A percentile compares a stretch with the other conserved stretches of the same genome.
These are phyloP conservation scores for Drosophila punjabiensis DNA, from an alignment of 1,140 invertebrate species.

Conservation along the genomic window DNA sequence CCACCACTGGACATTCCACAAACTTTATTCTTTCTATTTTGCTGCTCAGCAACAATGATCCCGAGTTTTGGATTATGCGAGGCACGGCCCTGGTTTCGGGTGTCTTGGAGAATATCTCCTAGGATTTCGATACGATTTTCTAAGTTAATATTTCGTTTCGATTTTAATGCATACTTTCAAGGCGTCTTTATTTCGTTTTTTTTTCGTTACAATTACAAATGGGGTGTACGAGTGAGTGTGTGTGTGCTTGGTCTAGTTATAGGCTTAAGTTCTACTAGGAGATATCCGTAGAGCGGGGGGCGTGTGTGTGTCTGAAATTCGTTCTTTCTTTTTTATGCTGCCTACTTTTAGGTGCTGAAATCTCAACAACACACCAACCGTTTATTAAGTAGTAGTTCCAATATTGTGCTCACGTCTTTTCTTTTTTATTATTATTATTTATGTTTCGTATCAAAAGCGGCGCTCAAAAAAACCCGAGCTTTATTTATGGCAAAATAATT, in stretches of 20 bases:
- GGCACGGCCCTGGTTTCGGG: conserved; percentile 94
- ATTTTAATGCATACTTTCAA: conserved; percentile 34
- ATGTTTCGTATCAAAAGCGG: conserved; percentile 14
- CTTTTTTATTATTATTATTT: not conserved
- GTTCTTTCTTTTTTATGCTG: not conserved
- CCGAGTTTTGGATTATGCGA: conserved; percentile 94
- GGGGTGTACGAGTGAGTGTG: not conserved
- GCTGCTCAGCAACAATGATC: conserved; percentile 87
- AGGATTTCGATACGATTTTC: not conserved
- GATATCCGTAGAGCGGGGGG: not conserved
- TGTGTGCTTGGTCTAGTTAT: conserved; percentile 13
- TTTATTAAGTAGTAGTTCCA: conserved; percentile 12
- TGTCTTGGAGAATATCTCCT: conserved; percentile 87
- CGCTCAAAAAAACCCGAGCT: conserved; percentile 28
- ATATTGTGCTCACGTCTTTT: conserved; percentile 17
- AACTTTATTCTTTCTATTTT: conserved; percentile 94
- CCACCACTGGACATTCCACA: conserved; percentile 95
- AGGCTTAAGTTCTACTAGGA: conserved; percentile 7
- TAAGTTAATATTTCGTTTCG: not conserved
- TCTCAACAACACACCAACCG: not conserved
- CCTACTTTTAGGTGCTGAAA: not conserved
- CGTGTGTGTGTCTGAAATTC: conserved; percentile 1
- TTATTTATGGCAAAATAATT: conserved; percentile 25
- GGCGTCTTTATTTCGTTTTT: conserved; percentile 71
- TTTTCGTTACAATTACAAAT: conserved; percentile 30